Evolutionary conservation across 2,888 invertebrate species (phyloP), one percentile per base, ranked within the genome.

Genomic region (Zonitis immaculata): DNA sequence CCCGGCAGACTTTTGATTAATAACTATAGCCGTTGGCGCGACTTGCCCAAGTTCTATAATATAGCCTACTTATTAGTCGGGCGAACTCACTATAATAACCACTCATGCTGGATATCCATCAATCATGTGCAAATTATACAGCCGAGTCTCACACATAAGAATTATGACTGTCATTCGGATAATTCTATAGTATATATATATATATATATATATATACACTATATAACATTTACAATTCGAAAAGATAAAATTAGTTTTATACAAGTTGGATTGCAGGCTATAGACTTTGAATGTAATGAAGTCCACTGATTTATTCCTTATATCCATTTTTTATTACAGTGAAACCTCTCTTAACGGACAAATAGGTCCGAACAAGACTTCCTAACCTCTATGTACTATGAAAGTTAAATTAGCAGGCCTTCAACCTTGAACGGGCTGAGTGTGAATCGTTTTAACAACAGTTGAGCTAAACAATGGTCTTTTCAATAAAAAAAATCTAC

Each of bases 41-140:
- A 63, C 65, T 66, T 65, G 66, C 66, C 67, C 67, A 62, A 62
- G 63, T 5, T 22, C 22, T 22, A 22, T n/a, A n/a, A n/a, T 22
- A 22, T 66, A 67, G 66, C 69, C 66, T 69, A 68, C 68, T 68
- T 69, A 69, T 70, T 70, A 70, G 64, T 67, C 61, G 65, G n/a
- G 58, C 65, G 59, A 62, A 64, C 65, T 65, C 64, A 22, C 22
- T 64, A 69, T 72, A 72, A 72, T 72, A 72, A 73, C 70, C 71
- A 69, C 72, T 72, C 71, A 69, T 66, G 69, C 64, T 69, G 70
- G 65, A 68, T 67, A 70, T 67, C 69, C 73, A 73, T 73, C 73
- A 72, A 73, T 73, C 73, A 73, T 68, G 69, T 68, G 71, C 70
- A 73, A 73, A 73, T 73, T 72, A 72, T 67, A 72, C 67, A 66